These are phyloP conservation scores for Takifugu rubripes DNA, from an alignment of 2,797 vertebrate species.

Conservation along the genomic window DNA sequence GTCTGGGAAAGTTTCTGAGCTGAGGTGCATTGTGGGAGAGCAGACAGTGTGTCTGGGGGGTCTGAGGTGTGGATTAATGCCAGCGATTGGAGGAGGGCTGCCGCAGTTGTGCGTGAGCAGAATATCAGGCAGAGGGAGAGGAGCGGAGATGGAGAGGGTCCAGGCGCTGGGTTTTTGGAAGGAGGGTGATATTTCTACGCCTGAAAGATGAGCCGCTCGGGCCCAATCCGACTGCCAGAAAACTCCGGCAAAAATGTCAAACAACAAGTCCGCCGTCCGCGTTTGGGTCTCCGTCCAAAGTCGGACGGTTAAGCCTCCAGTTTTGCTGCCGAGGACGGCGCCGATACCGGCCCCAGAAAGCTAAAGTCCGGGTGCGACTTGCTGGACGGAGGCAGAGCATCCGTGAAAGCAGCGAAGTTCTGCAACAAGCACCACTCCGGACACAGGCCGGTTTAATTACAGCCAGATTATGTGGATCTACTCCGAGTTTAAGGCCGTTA, in stretches of 20 bases:
- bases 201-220: constrained; percentile 18
- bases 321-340: no score
- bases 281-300: no score
- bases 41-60: constrained; percentile 79
- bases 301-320: no score
- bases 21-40: constrained; percentile 76
- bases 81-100: constrained; percentile 86
- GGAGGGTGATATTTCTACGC: constrained; percentile 25
- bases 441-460: constrained; percentile 45
- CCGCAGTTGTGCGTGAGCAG: constrained; percentile 91
- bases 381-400: constrained; percentile 31
- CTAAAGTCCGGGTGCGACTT: constrained; percentile 22
- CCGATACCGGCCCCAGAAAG: not conserved
- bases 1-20: constrained; percentile 79
- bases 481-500: constrained; percentile 27
- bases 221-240: not conserved
- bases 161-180: constrained; percentile 41
- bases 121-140: constrained; percentile 81
- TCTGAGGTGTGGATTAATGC: constrained; percentile 88
- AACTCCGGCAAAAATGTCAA: constrained; percentile 32
- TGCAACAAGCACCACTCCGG: constrained; percentile 25
- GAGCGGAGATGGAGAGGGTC: constrained; percentile 61
- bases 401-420: constrained; percentile 32
- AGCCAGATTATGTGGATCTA: constrained; percentile 45
- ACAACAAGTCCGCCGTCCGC: not conserved